These are phyloP conservation scores for Odontomyia ornata DNA, from an alignment of 2,888 invertebrate genomes.

Conservation along the genomic window DNA sequence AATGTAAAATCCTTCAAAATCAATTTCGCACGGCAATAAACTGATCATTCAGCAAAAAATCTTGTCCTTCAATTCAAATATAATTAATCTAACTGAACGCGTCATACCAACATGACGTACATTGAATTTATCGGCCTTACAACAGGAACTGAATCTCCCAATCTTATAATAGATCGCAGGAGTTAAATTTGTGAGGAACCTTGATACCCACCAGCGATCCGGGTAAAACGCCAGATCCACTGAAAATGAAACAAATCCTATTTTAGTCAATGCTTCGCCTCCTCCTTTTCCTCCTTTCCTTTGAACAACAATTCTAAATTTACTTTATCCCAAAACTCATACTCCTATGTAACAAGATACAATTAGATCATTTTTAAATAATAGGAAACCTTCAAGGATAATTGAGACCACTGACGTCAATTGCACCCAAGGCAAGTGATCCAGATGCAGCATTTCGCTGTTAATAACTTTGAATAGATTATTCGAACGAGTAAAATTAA, in stretches of 20 bases:
- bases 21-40: too few species aligned
- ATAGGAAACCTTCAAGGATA: slow-evolving; percentile 34
- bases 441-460: slow-evolving; percentile 32
- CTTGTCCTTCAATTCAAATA: too few species aligned
- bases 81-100: too few species aligned
- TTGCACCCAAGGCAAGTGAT: slow-evolving; percentile 29
- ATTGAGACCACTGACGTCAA: slow-evolving; percentile 34
- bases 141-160: too few species aligned
- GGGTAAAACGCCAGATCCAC: too few species aligned
- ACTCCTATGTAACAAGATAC: slow-evolving; percentile 28
- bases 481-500: slow-evolving; percentile 10
- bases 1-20: too few species aligned
- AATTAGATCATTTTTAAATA: slow-evolving; percentile 35
- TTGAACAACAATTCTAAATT: neutral
- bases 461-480: slow-evolving; percentile 15
- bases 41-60: too few species aligned
- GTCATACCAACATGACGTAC: too few species aligned
- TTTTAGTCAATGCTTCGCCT: neutral
- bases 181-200: too few species aligned
- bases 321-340: neutral
- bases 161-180: too few species aligned
- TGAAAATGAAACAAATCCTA: neutral
- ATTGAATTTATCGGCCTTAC: too few species aligned
- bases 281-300: neutral
- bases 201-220: too few species aligned